phyloP scores from a whole-genome alignment of 2,113 vertebrate genomes.

The Ophthalmolycus amberensis region DNA sequence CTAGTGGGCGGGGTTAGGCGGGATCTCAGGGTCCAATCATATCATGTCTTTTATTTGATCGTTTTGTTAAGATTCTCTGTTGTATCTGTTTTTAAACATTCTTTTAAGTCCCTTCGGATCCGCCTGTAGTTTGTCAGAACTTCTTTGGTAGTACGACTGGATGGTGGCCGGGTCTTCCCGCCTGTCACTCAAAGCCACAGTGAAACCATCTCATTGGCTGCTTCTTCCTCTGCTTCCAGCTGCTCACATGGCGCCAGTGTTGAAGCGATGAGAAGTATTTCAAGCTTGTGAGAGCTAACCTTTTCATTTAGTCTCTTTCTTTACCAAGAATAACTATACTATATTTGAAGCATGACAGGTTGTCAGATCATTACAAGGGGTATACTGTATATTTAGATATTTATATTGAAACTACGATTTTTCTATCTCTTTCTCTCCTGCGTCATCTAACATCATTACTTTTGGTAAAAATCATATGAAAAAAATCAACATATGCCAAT shows the following conservation, averaged over 20 bases:
- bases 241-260: slow-evolving; percentile 66
- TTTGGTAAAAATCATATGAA: too few relatives aligned
- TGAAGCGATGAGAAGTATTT: slow-evolving; percentile 69
- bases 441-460: slow-evolving; percentile 59
- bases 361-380: slow-evolving; percentile 71
- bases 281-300: slow-evolving; percentile 35
- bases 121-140: slow-evolving; percentile 45
- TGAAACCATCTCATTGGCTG: slow-evolving; percentile 66
- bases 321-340: slow-evolving; percentile 61
- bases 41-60: slow-evolving; percentile 72
- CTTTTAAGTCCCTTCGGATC: slow-evolving; percentile 39
- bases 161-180: slow-evolving; percentile 39
- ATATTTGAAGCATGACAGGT: slow-evolving; percentile 70
- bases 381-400: slow-evolving; percentile 84
- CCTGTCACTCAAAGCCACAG: slow-evolving; percentile 69
- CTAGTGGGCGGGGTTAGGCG: slow-evolving; percentile 48
- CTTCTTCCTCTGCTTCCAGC: slow-evolving; percentile 42
- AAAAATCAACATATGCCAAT: slow-evolving; percentile 63
- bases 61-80: slow-evolving; percentile 47
- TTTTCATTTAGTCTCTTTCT: slow-evolving; percentile 48
- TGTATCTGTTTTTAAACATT: slow-evolving; percentile 62
- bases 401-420: slow-evolving; percentile 80
- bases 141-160: slow-evolving; percentile 57
- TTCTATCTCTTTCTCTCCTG: slow-evolving; percentile 73
- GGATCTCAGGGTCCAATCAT: slow-evolving; percentile 77